These are phyloP conservation scores for Nothoprocta perdicaria DNA, from an alignment of 2,113 vertebrate genomes.

Conservation along the genomic window DNA sequence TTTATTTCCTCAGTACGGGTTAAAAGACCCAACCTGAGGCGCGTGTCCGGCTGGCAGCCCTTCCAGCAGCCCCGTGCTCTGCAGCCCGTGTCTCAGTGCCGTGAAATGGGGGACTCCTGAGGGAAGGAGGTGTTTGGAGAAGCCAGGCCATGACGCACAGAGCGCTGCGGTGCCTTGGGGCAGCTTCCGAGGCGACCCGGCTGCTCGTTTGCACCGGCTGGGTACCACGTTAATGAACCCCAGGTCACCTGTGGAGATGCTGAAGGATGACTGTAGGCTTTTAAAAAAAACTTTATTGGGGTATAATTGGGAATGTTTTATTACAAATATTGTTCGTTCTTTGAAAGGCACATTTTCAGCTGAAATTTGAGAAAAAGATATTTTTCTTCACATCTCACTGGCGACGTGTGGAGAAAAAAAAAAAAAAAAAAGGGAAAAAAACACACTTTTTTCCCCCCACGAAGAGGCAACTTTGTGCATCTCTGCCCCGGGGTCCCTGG, in stretches of 20 bases:
- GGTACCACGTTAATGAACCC: accelerated
- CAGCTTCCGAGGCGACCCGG: not conserved
- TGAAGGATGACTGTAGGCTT: not conserved
- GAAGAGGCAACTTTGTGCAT: too few species aligned
- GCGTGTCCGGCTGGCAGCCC: not conserved
- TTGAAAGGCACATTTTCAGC: not conserved
- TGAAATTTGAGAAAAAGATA: not conserved
- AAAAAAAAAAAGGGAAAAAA: too few species aligned
- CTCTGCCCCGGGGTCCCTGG: too few species aligned
- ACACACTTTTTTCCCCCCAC: too few species aligned
- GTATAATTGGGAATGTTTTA: not conserved
- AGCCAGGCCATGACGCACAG: not conserved
- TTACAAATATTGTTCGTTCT: not conserved
- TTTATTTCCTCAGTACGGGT: not conserved
- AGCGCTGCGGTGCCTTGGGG: not conserved
- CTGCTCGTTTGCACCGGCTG: too few species aligned
- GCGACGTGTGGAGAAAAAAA: too few species aligned
- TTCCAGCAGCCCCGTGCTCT: accelerated
- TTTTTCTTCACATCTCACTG: too few species aligned
- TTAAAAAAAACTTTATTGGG: not conserved
- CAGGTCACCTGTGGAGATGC: too few species aligned
- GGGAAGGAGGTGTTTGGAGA: not conserved
- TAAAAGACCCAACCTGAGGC: not conserved
- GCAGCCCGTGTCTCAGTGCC: not conserved
- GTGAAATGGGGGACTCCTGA: not conserved